Percentiles rank a stretch among this genome's conserved stretches.
Evolutionary conservation across 2,888 invertebrate species (phyloP).

Genomic region (Dryocosmus kuriphilus): DNA sequence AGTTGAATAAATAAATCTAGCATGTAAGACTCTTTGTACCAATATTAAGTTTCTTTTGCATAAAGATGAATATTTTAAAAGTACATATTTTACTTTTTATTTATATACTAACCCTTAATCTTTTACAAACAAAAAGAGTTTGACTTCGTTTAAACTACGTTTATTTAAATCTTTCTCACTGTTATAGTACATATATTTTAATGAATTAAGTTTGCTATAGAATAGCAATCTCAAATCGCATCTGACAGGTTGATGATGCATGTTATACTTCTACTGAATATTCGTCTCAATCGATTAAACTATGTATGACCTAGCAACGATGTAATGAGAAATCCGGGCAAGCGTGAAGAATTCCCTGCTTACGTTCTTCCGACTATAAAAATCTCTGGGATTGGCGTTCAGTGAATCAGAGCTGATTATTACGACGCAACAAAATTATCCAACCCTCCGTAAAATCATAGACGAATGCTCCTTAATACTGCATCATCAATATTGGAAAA

Average conservation of each 20-base stretch:
- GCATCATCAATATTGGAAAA: neutral
- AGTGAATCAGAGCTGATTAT: neutral
- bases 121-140: no score
- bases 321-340: conserved; percentile 28
- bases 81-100: no score
- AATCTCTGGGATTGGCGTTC: conserved; percentile 11
- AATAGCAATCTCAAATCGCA: conserved; percentile 26
- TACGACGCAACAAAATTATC: neutral
- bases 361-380: conserved; percentile 7
- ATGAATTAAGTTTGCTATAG: no score
- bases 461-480: neutral
- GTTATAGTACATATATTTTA: no score
- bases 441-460: neutral
- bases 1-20: no score
- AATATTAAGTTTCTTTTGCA: no score
- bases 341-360: conserved; percentile 26
- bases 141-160: no score
- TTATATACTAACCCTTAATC: no score
- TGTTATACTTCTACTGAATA: conserved; percentile 5
- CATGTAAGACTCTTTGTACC: no score
- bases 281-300: conserved; percentile 26
- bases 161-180: no score
- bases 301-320: neutral
- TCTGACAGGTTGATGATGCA: conserved; percentile 22
- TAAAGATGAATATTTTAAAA: no score